A percentile compares a stretch with the other conserved stretches of the same genome.
These are phyloP conservation scores for Cynopterus sphinx DNA, from an alignment of 2,797 vertebrate species.

Conservation along the genomic window DNA sequence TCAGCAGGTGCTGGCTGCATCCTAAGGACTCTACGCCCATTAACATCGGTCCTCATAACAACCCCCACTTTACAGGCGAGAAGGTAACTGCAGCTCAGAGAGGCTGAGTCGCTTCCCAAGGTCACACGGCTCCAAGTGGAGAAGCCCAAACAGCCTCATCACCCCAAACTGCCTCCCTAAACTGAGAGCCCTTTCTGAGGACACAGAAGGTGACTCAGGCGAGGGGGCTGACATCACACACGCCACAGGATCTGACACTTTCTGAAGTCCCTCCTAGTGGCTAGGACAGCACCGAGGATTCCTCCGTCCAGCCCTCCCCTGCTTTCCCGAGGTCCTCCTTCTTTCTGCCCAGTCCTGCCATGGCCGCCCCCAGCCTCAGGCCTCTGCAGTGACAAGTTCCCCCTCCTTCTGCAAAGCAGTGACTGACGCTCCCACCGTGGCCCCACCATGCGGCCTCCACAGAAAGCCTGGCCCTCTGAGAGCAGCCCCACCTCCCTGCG, in stretches of 20 bases:
- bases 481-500: background rate
- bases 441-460: accelerated
- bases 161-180: background rate
- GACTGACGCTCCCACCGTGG: accelerated
- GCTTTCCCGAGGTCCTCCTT: background rate
- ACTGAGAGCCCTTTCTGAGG: background rate
- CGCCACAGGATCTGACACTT: accelerated
- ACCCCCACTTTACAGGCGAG: background rate
- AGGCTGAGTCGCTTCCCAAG: background rate
- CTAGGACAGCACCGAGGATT: too few relatives aligned
- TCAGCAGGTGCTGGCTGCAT: background rate
- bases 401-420: background rate
- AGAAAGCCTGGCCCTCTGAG: background rate
- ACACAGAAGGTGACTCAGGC: background rate
- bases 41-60: background rate
- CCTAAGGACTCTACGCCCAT: accelerated
- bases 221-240: too few relatives aligned
- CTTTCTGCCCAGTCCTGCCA: background rate
- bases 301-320: accelerated
- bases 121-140: background rate
- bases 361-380: background rate
- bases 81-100: background rate
- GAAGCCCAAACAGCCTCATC: accelerated
- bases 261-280: background rate
- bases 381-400: background rate